Base-by-base conservation (phyloP, 2,797 vertebrate genomes). In the Rhinogobio ventralis region DNA sequence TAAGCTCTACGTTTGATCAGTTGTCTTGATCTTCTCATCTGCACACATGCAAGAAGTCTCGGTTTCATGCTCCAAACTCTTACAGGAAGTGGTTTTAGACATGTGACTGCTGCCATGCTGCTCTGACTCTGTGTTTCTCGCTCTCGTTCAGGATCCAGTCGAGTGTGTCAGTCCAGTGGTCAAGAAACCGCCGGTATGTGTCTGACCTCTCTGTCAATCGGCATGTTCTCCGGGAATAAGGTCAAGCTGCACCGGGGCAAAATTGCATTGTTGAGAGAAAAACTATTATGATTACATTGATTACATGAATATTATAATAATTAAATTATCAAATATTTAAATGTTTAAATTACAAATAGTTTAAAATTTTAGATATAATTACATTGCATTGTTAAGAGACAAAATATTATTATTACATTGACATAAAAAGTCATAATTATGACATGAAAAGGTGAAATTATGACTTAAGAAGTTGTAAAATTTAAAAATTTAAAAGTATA, bases 181-280 rank as follows among this genome's bases (percentile, higher is more conserved):
- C 64, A 95, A 89, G 90, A 96, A 94, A 77, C 91, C 90, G 45
- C 93, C 90, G 0, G 95, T 96, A 90, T 90, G 94, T 11, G 13
- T 7, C 8, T 14, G 4, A 51, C 2, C 42, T 39, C 42, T 9
- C 2, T 25, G 4, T 42, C 39, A 42, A 45, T 25, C 6, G 23
- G 0, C 4, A 1, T 0, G 11, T 5, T 19, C 17, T 51, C 45
- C 0, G 8, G 14, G 28, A 46, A 72, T 25, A 7, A n/a, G 36
- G 5, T 1, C 5, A 14, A 28, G 57, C 14, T 25, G 11, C 7
- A 5, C 3, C 19, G 13, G 15, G 17, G 23, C 2, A 42, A 42
- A 42, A n/a, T 1, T 13, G 20, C 20, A 51, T 53, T 53, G 4
- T 49, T 15, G 4, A 49, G 46, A 17, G 46, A 49, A 49, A 5